These are phyloP conservation scores for Lytechinus variegatus DNA, from an alignment of 35 echinoderm and acorn worm species.

Conservation along the genomic window DNA sequence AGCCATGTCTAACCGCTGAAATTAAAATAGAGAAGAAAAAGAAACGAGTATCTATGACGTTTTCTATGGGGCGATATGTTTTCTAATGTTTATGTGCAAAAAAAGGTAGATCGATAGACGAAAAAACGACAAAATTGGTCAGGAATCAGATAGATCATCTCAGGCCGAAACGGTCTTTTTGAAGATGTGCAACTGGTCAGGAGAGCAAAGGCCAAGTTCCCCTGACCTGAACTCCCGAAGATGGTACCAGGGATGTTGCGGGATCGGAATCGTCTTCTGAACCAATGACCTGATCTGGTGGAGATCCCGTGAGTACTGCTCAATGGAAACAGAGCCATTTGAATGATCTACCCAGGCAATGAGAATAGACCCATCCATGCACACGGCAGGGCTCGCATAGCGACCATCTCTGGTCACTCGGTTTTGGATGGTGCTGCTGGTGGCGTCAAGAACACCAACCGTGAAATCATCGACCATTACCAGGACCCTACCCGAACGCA, in stretches of 20 bases:
- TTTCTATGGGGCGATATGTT: neutral
- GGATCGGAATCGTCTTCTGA: neutral
- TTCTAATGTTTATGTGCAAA: neutral
- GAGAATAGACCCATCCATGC: neutral
- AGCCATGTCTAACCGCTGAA: too few relatives aligned
- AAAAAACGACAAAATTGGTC: neutral
- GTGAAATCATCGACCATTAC: neutral
- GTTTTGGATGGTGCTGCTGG: neutral
- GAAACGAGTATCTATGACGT: neutral
- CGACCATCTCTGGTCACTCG: neutral
- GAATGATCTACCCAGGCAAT: slow-evolving; percentile 35
- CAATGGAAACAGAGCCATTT: neutral
- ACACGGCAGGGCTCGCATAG: neutral
- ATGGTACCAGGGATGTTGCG: neutral
- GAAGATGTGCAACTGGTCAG: slow-evolving; percentile 18
- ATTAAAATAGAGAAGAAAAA: too few relatives aligned
- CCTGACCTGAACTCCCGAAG: slow-evolving; percentile 31
- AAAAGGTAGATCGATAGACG: neutral
- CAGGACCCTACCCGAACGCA: neutral
- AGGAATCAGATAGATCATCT: neutral
- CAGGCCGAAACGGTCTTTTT: neutral
- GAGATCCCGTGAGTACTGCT: slow-evolving; percentile 29
- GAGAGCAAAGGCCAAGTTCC: slow-evolving; percentile 22
- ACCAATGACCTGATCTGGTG: neutral
- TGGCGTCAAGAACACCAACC: neutral